Evolutionary conservation across 2,797 vertebrate species (phyloP).

Genomic region (Hipposideros larvatus): DNA sequence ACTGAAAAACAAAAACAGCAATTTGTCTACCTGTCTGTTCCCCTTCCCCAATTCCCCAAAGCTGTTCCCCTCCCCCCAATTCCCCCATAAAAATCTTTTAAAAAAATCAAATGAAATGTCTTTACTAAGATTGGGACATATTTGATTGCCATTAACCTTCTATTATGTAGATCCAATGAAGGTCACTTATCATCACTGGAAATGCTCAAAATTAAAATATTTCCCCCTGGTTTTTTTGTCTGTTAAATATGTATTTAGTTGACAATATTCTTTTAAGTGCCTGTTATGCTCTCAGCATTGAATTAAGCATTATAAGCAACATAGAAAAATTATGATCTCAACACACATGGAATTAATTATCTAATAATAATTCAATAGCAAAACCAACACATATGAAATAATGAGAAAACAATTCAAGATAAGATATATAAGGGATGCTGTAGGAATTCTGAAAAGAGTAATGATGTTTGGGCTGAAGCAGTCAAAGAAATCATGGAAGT

Average conservation of each 20-base stretch:
- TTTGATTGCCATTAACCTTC: slow-evolving; percentile 28
- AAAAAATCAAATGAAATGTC: background rate
- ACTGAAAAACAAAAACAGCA: too few relatives aligned
- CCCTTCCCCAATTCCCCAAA: too few relatives aligned
- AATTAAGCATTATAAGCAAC: slow-evolving; percentile 22
- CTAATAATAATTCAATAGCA: background rate
- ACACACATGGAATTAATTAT: background rate
- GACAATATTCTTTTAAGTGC: slow-evolving; percentile 11
- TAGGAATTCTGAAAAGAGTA: background rate
- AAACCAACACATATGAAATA: slow-evolving; percentile 23
- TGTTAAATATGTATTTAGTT: slow-evolving; percentile 6
- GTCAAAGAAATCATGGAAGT: background rate
- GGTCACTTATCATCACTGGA: background rate
- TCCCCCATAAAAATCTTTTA: too few relatives aligned
- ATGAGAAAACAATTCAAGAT: background rate
- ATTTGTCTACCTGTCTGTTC: too few relatives aligned
- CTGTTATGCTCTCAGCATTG: background rate
- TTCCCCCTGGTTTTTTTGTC: background rate
- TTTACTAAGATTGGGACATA: slow-evolving; percentile 37
- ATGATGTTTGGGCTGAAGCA: background rate
- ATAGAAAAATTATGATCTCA: slow-evolving; percentile 30
- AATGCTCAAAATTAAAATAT: slow-evolving; percentile 34
- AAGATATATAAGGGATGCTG: background rate
- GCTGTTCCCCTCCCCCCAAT: too few relatives aligned
- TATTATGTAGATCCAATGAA: background rate